These are phyloP conservation scores for Hypomecis punctinalis DNA, from an alignment of 2,888 invertebrate species.

Conservation along the genomic window DNA sequence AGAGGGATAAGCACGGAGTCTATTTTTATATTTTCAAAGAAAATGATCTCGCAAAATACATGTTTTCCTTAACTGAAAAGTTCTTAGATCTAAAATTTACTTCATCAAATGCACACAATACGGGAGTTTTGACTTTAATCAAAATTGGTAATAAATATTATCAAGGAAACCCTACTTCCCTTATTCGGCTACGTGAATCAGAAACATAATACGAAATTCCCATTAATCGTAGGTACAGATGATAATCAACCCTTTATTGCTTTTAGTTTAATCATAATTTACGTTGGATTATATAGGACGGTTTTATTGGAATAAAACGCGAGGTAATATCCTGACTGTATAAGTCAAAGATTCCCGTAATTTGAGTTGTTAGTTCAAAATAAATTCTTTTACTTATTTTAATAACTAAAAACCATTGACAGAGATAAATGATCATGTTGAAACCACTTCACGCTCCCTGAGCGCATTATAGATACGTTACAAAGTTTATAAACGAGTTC, in stretches of 20 bases:
- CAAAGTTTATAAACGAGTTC: too few species aligned
- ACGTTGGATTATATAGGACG: conserved; percentile 40
- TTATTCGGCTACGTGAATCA: conserved; percentile 36
- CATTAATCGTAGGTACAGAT: conserved; percentile 49
- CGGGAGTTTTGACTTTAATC: neutral
- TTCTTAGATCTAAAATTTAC: too few species aligned
- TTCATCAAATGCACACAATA: neutral
- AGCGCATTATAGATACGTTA: too few species aligned
- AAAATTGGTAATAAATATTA: conserved; percentile 27
- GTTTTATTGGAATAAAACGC: conserved; percentile 39
- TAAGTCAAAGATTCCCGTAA: neutral
- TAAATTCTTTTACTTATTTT: too few species aligned
- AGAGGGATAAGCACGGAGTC: too few species aligned
- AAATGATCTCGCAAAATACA: too few species aligned
- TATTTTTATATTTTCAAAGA: too few species aligned
- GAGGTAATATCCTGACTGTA: conserved; percentile 19
- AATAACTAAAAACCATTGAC: too few species aligned
- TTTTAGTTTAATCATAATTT: conserved; percentile 52
- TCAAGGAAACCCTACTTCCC: conserved; percentile 26
- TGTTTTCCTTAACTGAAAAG: too few species aligned
- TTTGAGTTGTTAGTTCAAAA: too few species aligned
- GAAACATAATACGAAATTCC: conserved; percentile 46
- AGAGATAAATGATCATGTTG: too few species aligned
- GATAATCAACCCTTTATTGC: conserved; percentile 52
- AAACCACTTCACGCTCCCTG: too few species aligned